These are phyloP conservation scores for Achroia grisella DNA, from an alignment of 1,140 invertebrate genomes.

Conservation along the genomic window DNA sequence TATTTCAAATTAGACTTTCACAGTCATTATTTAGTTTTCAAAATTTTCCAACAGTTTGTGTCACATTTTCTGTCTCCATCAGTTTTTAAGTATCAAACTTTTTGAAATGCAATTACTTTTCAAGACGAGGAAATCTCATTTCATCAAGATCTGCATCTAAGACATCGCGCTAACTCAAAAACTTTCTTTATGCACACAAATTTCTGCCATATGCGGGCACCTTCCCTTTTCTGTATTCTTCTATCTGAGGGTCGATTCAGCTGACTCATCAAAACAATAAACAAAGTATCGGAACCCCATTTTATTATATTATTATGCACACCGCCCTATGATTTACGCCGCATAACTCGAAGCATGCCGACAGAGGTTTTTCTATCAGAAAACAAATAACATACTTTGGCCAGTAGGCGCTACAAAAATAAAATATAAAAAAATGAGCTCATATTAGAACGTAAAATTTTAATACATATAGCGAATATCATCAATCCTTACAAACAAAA, in stretches of 20 bases:
- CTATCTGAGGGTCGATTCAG: conserved; percentile 44
- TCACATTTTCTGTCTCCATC: background rate
- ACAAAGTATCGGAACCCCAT: conserved; percentile 69
- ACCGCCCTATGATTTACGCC: conserved; percentile 63
- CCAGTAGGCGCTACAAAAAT: too few species aligned
- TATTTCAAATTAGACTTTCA: too few species aligned
- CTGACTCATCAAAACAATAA: conserved; percentile 74
- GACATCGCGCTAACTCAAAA: background rate
- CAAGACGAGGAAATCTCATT: too few species aligned
- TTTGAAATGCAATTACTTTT: background rate
- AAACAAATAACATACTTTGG: background rate
- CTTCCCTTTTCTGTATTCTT: conserved; percentile 13
- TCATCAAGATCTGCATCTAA: too few species aligned
- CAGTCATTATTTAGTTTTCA: too few species aligned
- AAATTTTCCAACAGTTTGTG: too few species aligned
- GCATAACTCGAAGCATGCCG: conserved; percentile 30
- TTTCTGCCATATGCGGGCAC: conserved; percentile 54
- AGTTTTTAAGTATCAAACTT: background rate
- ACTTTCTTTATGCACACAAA: conserved; percentile 11
- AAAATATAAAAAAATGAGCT: too few species aligned
- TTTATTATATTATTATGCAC: conserved; percentile 71
- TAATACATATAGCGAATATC: too few species aligned
- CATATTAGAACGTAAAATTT: too few species aligned
- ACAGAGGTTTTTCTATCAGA: background rate
- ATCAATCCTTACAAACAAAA: too few species aligned